Evolutionary conservation across 1,140 invertebrate genomes (phyloP).

Genomic region (Planococcus citri): DNA sequence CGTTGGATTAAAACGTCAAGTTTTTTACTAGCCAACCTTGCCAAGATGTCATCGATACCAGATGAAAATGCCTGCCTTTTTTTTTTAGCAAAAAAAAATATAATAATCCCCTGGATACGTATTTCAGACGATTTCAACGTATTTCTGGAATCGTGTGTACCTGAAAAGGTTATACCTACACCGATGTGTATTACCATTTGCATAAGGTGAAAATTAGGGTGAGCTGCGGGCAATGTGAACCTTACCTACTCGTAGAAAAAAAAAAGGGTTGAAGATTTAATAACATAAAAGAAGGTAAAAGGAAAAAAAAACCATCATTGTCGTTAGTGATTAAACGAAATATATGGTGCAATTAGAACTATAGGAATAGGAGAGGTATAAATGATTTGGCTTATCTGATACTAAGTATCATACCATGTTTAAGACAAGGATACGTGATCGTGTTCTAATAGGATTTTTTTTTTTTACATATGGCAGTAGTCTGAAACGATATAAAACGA

Average conservation of each 20-base stretch:
- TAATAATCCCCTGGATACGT: too few species aligned
- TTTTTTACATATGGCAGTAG: neutral
- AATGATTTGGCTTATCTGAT: neutral
- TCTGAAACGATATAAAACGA: neutral
- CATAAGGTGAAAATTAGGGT: slow-evolving; percentile 6
- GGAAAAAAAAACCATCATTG: neutral
- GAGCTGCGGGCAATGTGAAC: neutral
- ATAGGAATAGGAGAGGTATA: neutral
- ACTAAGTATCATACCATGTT: too few species aligned
- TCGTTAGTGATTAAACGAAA: neutral
- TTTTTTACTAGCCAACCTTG: too few species aligned
- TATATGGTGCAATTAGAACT: neutral
- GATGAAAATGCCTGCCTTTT: too few species aligned
- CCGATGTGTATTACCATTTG: neutral
- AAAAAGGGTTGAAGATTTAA: neutral
- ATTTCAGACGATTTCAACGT: neutral
- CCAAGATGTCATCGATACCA: neutral
- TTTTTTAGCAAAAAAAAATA: neutral
- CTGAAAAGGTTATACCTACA: neutral
- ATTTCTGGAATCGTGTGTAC: neutral
- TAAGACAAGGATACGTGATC: neutral
- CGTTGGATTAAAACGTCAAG: neutral
- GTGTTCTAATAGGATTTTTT: neutral
- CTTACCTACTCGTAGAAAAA: neutral
- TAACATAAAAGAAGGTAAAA: too few species aligned